Conservation (phyloP, 2,888 invertebrate species). For the Drosophila formosana region DNA sequence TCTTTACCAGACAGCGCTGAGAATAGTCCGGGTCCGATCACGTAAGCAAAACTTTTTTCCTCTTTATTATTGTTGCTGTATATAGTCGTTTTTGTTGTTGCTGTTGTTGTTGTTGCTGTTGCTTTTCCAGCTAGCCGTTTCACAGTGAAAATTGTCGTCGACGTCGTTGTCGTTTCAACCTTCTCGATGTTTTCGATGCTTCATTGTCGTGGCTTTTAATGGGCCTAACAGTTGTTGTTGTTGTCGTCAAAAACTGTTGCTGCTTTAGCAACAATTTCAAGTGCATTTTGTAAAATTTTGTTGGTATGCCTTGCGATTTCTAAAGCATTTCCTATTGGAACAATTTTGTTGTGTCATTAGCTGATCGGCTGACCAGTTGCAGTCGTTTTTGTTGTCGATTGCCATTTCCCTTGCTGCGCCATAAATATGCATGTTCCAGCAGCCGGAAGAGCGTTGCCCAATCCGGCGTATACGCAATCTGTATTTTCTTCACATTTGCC, state of each 20-base stretch:
- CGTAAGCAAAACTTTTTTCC: slow-evolving; percentile 71
- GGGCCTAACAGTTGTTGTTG: slow-evolving; percentile 62
- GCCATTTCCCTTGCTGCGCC: slow-evolving; percentile 24
- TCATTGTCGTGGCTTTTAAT: slow-evolving; percentile 70
- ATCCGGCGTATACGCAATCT: slow-evolving; percentile 59
- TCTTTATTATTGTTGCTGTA: slow-evolving; percentile 21
- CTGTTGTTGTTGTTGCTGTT: slow-evolving; percentile 21
- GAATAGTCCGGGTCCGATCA: slow-evolving; percentile 64
- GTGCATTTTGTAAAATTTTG: slow-evolving; percentile 47
- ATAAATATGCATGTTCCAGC: slow-evolving; percentile 28
- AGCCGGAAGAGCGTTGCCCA: slow-evolving; percentile 64
- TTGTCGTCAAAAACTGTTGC: slow-evolving; percentile 20
- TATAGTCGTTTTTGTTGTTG: slow-evolving; percentile 13
- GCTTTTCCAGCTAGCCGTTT: slow-evolving; percentile 56
- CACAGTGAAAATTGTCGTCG: slow-evolving; percentile 40
- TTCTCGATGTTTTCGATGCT: slow-evolving; percentile 54
- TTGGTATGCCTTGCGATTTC: slow-evolving; percentile 35
- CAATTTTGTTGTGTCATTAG: slow-evolving; percentile 52
- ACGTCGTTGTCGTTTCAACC: slow-evolving; percentile 26
- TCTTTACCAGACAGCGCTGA: slow-evolving; percentile 70
- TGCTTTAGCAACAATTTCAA: slow-evolving; percentile 49
- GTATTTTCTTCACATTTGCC: slow-evolving; percentile 4
- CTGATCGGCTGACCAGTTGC: slow-evolving; percentile 46
- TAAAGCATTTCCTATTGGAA: slow-evolving; percentile 62
- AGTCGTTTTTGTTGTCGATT: slow-evolving; percentile 37